Percentiles rank a stretch among this genome's conserved stretches.
Conservation (phyloP, 2,888 invertebrate species). For the Vandiemenella viatica region DNA sequence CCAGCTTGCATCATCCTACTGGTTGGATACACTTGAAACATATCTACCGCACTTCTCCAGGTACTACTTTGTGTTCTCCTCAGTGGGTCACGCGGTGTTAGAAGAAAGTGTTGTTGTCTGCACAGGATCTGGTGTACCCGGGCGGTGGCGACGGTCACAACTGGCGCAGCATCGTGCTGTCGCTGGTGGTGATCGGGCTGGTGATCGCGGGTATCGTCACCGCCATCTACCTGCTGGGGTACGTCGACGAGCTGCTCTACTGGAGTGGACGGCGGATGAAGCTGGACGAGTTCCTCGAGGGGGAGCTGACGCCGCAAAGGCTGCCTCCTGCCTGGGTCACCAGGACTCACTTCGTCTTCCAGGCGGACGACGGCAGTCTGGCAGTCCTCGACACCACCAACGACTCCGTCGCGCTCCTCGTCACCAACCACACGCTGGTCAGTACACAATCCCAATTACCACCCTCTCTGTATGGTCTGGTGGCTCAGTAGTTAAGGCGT, state of each 20-base stretch:
- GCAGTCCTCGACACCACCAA: constrained; percentile 63
- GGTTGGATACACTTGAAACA: no score
- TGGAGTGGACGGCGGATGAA: constrained; percentile 80
- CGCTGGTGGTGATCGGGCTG: constrained; percentile 70
- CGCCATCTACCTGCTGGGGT: constrained; percentile 76
- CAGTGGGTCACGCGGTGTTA: not conserved
- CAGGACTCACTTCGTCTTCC: constrained; percentile 68
- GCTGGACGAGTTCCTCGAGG: constrained; percentile 62
- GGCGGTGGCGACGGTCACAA: constrained; percentile 62
- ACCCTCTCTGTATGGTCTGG: no score
- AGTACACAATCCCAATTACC: no score
- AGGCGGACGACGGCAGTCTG: constrained; percentile 71
- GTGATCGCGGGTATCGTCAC: constrained; percentile 79
- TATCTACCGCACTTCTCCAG: no score
- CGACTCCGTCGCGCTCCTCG: constrained; percentile 62
- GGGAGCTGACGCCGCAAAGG: constrained; percentile 52
- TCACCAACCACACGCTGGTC: constrained; percentile 75
- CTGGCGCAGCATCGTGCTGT: constrained; percentile 78
- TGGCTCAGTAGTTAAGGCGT: not conserved
- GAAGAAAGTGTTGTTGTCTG: not conserved
- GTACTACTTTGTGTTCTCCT: no score
- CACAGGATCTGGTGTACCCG: constrained; percentile 59
- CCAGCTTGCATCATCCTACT: no score
- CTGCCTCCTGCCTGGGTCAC: constrained; percentile 71
- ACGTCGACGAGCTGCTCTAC: constrained; percentile 77